Evolutionary conservation across 2,888 invertebrate genomes (phyloP).

Genomic region (Ormyrus pomaceus): DNA sequence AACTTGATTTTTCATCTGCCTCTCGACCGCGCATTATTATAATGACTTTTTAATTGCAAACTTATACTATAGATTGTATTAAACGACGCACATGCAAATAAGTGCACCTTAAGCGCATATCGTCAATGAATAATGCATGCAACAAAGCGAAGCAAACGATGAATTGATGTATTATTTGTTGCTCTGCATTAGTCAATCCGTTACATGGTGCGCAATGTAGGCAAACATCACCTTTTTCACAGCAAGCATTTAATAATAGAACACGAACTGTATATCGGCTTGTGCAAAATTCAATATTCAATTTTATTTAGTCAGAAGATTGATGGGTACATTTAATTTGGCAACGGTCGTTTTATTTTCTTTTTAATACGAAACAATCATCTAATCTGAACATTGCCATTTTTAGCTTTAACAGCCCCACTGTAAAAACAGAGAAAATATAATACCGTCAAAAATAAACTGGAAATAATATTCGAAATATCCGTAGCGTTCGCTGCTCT

Average conservation of each 20-base stretch:
- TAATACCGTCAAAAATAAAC: too few species aligned
- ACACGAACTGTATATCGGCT: not conserved
- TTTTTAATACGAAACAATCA: too few species aligned
- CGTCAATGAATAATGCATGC: conserved; percentile 27
- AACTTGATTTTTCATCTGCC: not conserved
- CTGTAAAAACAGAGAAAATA: too few species aligned
- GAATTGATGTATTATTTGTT: conserved; percentile 22
- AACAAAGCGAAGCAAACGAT: conserved; percentile 4
- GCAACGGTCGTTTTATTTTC: too few species aligned
- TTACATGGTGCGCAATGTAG: not conserved
- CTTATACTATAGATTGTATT: conserved; percentile 24
- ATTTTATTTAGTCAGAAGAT: too few species aligned
- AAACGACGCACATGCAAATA: conserved; percentile 22
- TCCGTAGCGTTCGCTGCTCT: not conserved
- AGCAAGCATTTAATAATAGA: too few species aligned
- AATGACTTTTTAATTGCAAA: conserved; percentile 37
- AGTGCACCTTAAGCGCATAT: conserved; percentile 29
- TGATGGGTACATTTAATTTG: too few species aligned
- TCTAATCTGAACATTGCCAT: too few species aligned
- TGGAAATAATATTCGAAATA: conserved; percentile 1
- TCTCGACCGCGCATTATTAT: conserved; percentile 14
- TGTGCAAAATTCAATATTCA: not conserved
- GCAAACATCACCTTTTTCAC: too few species aligned
- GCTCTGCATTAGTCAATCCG: conserved; percentile 17
- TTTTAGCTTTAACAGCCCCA: too few species aligned